A percentile compares a stretch with the other conserved stretches of the same genome.
Evolutionary conservation across 2,888 invertebrate species (phyloP).

Genomic region (Clepsis dumicolana): DNA sequence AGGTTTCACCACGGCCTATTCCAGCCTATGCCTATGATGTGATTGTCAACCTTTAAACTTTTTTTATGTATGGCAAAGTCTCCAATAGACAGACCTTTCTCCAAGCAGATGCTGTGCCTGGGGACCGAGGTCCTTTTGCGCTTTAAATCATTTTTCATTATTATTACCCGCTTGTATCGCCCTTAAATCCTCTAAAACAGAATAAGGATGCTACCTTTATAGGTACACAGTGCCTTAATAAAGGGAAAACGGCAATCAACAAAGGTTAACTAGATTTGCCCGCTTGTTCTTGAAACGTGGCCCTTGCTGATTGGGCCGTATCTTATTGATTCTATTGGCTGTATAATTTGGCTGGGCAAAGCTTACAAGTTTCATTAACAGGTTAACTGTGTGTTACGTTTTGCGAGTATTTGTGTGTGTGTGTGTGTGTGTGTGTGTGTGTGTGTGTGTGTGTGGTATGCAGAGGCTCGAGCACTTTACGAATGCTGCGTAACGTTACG

Average conservation of each 20-base stretch:
- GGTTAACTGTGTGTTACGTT: conserved; percentile 2
- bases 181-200: conserved; percentile 5
- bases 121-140: too few species aligned
- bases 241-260: conserved; percentile 41
- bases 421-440: too few species aligned
- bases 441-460: not conserved
- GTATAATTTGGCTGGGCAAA: conserved; percentile 27
- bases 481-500: too few species aligned
- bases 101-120: too few species aligned
- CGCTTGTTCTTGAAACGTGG: conserved; percentile 38
- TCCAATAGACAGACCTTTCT: too few species aligned
- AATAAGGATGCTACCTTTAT: conserved; percentile 29
- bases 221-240: conserved; percentile 40
- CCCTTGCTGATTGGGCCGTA: conserved; percentile 33
- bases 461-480: too few species aligned
- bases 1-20: too few species aligned
- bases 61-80: too few species aligned
- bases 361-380: conserved; percentile 26
- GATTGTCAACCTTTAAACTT: too few species aligned
- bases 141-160: not conserved
- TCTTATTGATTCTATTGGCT: conserved; percentile 37
- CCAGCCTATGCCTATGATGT: too few species aligned
- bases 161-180: conserved; percentile 11
- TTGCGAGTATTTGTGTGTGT: not conserved
- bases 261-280: conserved; percentile 42